Conservation (phyloP, 2,113 vertebrate species). For the Mionectes macconnelli region DNA sequence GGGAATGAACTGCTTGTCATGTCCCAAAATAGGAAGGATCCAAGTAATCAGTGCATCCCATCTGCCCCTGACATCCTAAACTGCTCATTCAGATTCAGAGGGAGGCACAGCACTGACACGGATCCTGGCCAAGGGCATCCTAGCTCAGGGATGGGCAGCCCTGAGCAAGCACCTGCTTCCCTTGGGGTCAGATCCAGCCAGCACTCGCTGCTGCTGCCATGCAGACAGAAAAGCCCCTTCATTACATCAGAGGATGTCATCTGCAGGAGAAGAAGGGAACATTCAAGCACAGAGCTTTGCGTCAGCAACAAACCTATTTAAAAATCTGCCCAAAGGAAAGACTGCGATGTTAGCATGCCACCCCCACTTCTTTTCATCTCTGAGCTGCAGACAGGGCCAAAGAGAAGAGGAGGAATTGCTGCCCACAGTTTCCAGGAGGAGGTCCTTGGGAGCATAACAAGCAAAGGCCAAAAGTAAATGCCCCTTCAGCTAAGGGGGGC, state of each 20-base stretch:
- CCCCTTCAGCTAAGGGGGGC: fast-evolving
- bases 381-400: neutral
- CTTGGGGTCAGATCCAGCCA: neutral
- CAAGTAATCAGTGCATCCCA: neutral
- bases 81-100: constrained; percentile 7
- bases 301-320: neutral
- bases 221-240: constrained; percentile 7
- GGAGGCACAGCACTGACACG: neutral
- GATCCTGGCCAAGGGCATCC: neutral
- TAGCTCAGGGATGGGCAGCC: fast-evolving
- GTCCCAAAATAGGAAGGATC: neutral
- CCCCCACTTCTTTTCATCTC: neutral
- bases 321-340: neutral
- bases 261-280: neutral
- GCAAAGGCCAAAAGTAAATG: neutral
- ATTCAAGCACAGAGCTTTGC: neutral
- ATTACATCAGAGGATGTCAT: neutral
- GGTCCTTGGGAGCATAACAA: neutral
- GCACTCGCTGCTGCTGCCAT: fast-evolving
- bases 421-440: neutral
- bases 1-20: neutral
- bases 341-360: fast-evolving
- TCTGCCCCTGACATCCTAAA: neutral
- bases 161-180: constrained; percentile 40
- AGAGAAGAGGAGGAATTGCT: neutral